These are phyloP conservation scores for Heliconius cydno DNA, from an alignment of 2,888 invertebrate genomes.

Conservation along the genomic window DNA sequence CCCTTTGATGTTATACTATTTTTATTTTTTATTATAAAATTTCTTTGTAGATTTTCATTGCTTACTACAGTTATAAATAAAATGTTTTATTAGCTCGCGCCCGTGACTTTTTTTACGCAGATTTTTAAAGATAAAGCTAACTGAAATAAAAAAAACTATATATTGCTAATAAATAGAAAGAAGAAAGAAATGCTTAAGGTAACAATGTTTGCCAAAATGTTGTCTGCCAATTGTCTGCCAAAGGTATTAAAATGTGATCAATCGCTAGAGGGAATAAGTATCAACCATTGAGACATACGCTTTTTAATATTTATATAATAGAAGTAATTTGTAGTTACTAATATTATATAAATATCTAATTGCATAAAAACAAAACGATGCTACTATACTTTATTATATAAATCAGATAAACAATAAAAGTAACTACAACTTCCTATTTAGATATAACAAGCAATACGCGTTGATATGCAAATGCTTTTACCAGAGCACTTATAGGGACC, in stretches of 20 bases:
- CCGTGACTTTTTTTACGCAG: background rate
- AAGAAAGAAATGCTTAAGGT: background rate
- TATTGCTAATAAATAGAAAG: background rate
- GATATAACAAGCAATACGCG: conserved; percentile 25
- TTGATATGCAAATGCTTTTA: conserved; percentile 35
- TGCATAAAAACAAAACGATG: background rate
- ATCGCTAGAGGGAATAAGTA: background rate
- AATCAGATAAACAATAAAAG: background rate
- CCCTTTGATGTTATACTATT: conserved; percentile 30
- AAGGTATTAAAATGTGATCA: background rate
- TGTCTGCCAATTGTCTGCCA: background rate
- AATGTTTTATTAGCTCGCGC: background rate
- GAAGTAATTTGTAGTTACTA: background rate
- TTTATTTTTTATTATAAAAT: too few species aligned
- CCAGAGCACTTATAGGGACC: conserved; percentile 29
- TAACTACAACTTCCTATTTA: conserved; percentile 25
- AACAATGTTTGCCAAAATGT: background rate
- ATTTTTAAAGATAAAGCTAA: background rate
- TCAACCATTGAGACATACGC: background rate
- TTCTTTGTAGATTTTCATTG: background rate
- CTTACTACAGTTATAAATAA: background rate
- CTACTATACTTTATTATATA: background rate
- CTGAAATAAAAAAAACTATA: background rate
- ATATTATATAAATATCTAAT: background rate
- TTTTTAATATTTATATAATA: background rate